Percentiles rank a stretch among this genome's conserved stretches.
These are phyloP conservation scores for Aphelocoma californica DNA, from an alignment of 2,797 vertebrate species.

Conservation along the genomic window DNA sequence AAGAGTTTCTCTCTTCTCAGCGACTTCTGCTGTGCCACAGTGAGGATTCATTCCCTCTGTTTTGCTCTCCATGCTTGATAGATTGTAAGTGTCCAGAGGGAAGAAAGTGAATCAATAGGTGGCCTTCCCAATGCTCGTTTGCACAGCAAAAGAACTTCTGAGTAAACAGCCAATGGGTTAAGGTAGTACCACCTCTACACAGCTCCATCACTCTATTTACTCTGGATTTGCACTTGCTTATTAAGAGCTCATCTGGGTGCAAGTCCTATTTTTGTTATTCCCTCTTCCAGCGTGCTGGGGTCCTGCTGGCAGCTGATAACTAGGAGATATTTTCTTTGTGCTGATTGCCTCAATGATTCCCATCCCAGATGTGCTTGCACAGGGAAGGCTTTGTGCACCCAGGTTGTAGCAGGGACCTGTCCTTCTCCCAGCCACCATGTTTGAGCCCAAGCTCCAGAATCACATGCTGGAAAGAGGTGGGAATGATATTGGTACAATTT, in stretches of 20 bases:
- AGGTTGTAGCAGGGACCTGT: background rate
- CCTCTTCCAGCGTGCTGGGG: background rate
- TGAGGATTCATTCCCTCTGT: background rate
- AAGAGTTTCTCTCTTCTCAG: background rate
- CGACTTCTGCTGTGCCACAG: constrained; percentile 9
- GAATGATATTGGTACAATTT: background rate
- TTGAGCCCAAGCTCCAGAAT: background rate
- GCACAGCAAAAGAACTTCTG: constrained; percentile 54
- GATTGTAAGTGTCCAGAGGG: constrained; percentile 48
- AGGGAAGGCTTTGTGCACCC: background rate
- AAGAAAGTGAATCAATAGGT: constrained; percentile 58
- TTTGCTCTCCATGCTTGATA: constrained; percentile 51
- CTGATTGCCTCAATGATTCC: background rate
- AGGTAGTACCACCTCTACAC: background rate
- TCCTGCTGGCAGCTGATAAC: background rate
- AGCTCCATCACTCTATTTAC: background rate
- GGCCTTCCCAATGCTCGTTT: constrained; percentile 49
- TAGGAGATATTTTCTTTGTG: background rate
- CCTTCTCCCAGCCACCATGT: background rate
- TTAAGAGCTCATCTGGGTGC: background rate
- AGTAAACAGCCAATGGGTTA: constrained; percentile 40
- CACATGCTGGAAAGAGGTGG: background rate
- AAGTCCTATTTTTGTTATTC: background rate
- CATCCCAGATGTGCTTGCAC: background rate
- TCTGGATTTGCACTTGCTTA: constrained; percentile 1